These are phyloP conservation scores for Folsomia candida DNA, from an alignment of 2,888 invertebrate species.

Conservation along the genomic window DNA sequence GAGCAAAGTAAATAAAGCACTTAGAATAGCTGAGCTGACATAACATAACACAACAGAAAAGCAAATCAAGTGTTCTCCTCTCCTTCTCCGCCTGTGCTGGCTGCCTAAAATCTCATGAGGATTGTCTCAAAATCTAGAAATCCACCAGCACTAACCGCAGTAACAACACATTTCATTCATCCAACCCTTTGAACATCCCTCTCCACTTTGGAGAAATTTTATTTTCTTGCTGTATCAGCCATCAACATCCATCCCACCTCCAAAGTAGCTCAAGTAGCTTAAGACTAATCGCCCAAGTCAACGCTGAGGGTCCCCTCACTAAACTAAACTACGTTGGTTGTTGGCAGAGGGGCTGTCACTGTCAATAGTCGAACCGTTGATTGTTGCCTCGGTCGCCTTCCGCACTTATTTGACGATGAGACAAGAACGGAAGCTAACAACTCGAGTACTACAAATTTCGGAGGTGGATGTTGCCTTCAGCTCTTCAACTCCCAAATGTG, in stretches of 20 bases:
- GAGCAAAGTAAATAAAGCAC: conserved; percentile 4
- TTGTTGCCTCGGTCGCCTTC: neutral
- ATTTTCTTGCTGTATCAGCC: neutral
- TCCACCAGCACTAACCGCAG: neutral
- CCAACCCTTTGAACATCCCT: neutral
- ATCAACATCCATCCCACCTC: neutral
- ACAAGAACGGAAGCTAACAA: no score
- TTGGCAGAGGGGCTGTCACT: neutral
- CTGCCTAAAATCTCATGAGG: conserved; percentile 13
- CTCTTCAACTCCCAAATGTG: conserved; percentile 18
- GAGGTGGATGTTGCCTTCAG: conserved; percentile 16
- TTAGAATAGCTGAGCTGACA: neutral
- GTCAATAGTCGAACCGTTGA: neutral
- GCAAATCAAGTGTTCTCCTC: conserved; percentile 8
- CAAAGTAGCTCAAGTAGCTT: neutral
- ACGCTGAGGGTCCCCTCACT: neutral
- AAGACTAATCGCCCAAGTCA: conserved; percentile 13
- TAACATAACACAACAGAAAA: neutral
- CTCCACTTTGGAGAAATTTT: neutral
- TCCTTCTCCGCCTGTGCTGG: neutral
- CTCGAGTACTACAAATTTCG: neutral
- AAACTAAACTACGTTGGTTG: neutral
- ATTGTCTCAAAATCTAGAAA: conserved; percentile 9
- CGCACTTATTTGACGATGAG: conserved; percentile 6
- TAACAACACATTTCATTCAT: neutral